These are phyloP conservation scores for Resseliella maxima DNA, from an alignment of 2,888 invertebrate species.

Conservation along the genomic window DNA sequence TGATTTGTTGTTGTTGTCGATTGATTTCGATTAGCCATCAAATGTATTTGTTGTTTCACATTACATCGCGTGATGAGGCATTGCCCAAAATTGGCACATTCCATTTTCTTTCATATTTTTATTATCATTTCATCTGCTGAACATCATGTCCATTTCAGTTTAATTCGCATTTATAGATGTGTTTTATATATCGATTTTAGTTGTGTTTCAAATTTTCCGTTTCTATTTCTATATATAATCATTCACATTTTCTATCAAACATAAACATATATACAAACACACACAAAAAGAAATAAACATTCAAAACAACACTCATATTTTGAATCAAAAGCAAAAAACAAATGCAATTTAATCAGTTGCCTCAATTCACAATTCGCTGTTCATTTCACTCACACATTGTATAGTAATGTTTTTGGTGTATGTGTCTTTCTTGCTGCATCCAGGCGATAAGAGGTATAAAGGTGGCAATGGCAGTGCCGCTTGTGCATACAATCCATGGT, in stretches of 20 bases:
- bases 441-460: constrained; percentile 44
- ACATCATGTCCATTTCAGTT: constrained; percentile 39
- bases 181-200: not conserved
- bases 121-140: not conserved
- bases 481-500: constrained; percentile 49
- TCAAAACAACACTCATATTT: too few relatives aligned
- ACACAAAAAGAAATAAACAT: too few relatives aligned
- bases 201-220: not conserved
- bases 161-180: not conserved
- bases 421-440: constrained; percentile 51
- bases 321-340: not conserved
- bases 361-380: not conserved
- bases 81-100: not conserved
- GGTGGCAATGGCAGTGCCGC: constrained; percentile 53
- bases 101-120: not conserved
- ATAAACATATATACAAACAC: too few relatives aligned
- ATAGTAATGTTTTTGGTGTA: constrained; percentile 36
- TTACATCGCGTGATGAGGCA: not conserved
- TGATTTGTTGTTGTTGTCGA: not conserved
- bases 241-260: too few relatives aligned
- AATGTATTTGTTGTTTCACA: not conserved
- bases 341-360: not conserved
- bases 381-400: not conserved
- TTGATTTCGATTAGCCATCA: not conserved
- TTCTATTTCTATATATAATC: too few relatives aligned